These are phyloP conservation scores for Indicator maculatus DNA, from an alignment of 2,113 vertebrate species.

Conservation along the genomic window DNA sequence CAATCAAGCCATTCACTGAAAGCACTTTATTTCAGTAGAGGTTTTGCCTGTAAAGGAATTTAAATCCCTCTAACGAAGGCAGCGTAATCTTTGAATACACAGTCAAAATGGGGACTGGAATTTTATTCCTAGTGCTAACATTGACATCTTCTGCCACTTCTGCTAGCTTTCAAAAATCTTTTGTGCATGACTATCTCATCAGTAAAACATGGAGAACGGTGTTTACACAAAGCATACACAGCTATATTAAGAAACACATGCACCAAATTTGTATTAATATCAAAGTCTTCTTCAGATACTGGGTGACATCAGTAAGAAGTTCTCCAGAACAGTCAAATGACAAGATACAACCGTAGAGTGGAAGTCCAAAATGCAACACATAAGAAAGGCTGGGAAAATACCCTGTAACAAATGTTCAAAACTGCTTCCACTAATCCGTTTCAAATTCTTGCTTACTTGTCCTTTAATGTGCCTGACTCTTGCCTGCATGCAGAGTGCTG, in stretches of 20 bases:
- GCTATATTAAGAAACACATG: neutral
- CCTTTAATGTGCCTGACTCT: neutral
- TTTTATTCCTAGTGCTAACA: slow-evolving; percentile 48
- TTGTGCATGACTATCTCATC: neutral
- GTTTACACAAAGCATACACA: neutral
- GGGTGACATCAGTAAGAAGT: neutral
- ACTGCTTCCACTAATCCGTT: neutral
- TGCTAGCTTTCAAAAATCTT: slow-evolving; percentile 21
- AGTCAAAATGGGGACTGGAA: slow-evolving; percentile 32
- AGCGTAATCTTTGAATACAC: slow-evolving; percentile 39
- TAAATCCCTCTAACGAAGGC: slow-evolving; percentile 57
- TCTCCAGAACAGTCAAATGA: neutral
- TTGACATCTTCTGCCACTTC: slow-evolving; percentile 36
- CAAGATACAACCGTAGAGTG: neutral
- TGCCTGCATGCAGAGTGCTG: neutral
- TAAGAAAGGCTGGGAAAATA: neutral
- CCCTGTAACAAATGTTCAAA: neutral
- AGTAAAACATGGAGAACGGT: neutral
- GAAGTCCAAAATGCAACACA: neutral
- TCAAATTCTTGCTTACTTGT: slow-evolving; percentile 1
- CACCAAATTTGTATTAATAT: neutral
- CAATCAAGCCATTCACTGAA: slow-evolving; percentile 63
- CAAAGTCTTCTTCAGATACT: slow-evolving; percentile 3
- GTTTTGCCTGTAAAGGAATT: slow-evolving; percentile 51
- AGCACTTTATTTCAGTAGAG: slow-evolving; percentile 56